These are phyloP conservation scores for Oikopleura albicans DNA, from an alignment of 23 tunicate species.

Conservation along the genomic window DNA sequence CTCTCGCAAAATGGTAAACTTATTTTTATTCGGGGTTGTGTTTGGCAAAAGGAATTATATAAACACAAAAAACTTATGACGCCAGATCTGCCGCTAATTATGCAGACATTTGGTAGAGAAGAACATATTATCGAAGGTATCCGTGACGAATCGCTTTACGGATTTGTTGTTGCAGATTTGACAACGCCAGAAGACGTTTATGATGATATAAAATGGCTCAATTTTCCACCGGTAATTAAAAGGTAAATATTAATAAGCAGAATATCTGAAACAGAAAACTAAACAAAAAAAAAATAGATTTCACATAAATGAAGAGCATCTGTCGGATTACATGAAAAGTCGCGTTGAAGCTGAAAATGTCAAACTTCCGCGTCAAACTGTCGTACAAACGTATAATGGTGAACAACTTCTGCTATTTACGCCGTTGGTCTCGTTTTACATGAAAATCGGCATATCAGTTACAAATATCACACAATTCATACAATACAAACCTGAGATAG, in stretches of 20 bases:
- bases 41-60: neutral
- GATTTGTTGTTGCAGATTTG: neutral
- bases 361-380: neutral
- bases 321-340: neutral
- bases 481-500: neutral
- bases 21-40: neutral
- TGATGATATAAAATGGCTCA: neutral
- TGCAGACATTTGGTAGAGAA: neutral
- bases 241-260: too few species aligned
- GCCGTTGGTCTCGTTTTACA: neutral
- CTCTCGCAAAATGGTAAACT: neutral
- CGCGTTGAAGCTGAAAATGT: neutral
- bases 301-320: neutral
- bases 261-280: too few species aligned
- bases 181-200: neutral
- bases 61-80: neutral
- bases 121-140: neutral
- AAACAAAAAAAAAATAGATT: too few species aligned
- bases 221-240: neutral
- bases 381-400: neutral
- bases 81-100: neutral
- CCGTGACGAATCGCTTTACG: neutral
- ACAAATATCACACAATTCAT: neutral
- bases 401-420: neutral
- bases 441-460: neutral